Base-by-base conservation (phyloP, 2,113 vertebrate genomes). In the Pelecanus crispus region DNA sequence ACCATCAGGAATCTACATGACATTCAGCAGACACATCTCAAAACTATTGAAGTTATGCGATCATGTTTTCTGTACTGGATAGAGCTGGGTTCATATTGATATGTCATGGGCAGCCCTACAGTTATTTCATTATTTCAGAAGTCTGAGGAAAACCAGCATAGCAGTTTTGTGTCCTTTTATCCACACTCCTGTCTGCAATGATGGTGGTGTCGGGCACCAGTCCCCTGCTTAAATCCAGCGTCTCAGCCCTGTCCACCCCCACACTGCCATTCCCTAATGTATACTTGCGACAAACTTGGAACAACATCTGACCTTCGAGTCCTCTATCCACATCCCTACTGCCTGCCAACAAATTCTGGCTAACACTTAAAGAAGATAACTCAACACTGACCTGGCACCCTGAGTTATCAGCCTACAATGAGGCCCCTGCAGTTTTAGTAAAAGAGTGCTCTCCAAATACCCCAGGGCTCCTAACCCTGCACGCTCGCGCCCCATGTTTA, bases 241-340 rank as follows among this genome's bases (percentile, higher is more conserved):
- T 90, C 85, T 82, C 81, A 85, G 71, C 25, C 74, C 67, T 10
- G 8, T 58, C 92, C 88, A 80, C 93, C 94, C 90, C 78, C 94
- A 83, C 67, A n/a, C 0, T 58, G 40, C 63, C 38, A 67, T 62
- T 92, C 93, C 85, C 72, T 93, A 77, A 73, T 47, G 92, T 63
- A 73, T 88, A 86, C 74, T 90, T 92, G 95, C 70, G 93, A 97
- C 96, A 97, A 93, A 95, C 93, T 96, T 97, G 95, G 92, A 97
- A 97, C 71, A 92, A 93, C 90, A 96, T 96, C 82, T 96, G 94
- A 97, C 90, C 95, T 90, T 77, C 0, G 0, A 82, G 70, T 93
- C 62, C 87, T 88, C 74, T 68, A 91, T 95, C 84, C 87, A 58
- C 85, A 82, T 95, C 92, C 78, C 78, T 88, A 21, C 84, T 89